These are phyloP conservation scores for Drosophila demipolita DNA, from an alignment of 2,888 invertebrate genomes.

Conservation along the genomic window DNA sequence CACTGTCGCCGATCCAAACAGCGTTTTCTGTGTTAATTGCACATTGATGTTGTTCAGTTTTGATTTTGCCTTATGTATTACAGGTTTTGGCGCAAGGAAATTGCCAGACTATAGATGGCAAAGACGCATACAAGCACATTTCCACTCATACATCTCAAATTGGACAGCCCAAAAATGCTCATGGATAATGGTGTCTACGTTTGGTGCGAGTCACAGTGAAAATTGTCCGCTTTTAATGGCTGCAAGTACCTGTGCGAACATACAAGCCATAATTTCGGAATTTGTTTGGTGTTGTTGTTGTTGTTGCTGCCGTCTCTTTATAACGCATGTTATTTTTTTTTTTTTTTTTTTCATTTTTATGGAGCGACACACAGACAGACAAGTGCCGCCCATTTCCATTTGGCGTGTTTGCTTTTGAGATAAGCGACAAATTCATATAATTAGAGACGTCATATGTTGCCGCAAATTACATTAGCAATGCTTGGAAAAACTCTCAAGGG, in stretches of 20 bases:
- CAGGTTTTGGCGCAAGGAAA: slow-evolving; percentile 66
- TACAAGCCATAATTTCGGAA: slow-evolving; percentile 21
- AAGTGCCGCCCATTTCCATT: slow-evolving; percentile 70
- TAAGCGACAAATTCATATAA: slow-evolving; percentile 78
- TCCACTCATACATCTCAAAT: slow-evolving; percentile 34
- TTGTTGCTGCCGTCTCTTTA: slow-evolving; percentile 32
- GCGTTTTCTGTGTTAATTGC: slow-evolving; percentile 62
- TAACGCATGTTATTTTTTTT: slow-evolving; percentile 26
- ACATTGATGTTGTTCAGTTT: slow-evolving; percentile 45
- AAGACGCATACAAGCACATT: slow-evolving; percentile 5
- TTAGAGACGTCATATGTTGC: slow-evolving; percentile 73
- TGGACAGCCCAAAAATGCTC: slow-evolving; percentile 62
- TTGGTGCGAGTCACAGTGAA: slow-evolving; percentile 66
- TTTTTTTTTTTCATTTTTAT: slow-evolving; percentile 30
- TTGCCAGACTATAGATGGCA: slow-evolving; percentile 41
- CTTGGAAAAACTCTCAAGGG: slow-evolving; percentile 11
- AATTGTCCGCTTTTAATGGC: slow-evolving; percentile 48
- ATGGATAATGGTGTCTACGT: slow-evolving; percentile 68
- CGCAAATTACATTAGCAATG: slow-evolving; percentile 64
- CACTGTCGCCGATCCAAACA: slow-evolving; percentile 35
- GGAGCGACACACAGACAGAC: slow-evolving; percentile 42
- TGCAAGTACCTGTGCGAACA: slow-evolving; percentile 4
- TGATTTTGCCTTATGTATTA: slow-evolving; percentile 17
- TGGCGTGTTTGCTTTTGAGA: slow-evolving; percentile 70
- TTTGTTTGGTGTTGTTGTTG: slow-evolving; percentile 13